Evolutionary conservation across 2,888 invertebrate genomes (phyloP), one percentile per base, ranked within the genome.

Genomic region (Rugalucina vietnamica): DNA sequence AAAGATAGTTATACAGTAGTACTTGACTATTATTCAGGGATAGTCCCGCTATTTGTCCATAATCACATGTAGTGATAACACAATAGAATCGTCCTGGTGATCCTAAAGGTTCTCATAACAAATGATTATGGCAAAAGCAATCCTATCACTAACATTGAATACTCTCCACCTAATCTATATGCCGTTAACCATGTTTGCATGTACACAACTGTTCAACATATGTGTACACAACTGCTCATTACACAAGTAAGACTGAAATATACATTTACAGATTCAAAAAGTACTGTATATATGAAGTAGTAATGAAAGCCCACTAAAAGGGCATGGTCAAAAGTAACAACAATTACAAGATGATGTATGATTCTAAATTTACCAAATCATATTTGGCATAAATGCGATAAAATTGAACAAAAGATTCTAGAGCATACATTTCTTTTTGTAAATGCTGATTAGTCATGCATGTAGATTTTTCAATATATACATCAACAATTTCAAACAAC

Each of bases 341-440:
- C 8, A 32, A 8, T 18, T 65, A n/a, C 29, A 34, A 18, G 34
- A n/a, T 24, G 8, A 73, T n/a, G 12, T 21, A 75, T 75, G 10
- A 34, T 12, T 14, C 14, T 29, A 32, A 21, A 57, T 2, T n/a
- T 57, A 70, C 82, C 82, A 82, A 82, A 82, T 82, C 75, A 57
- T 36, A 82, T 82, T 82, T 82, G 82, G 82, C 65, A 32, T 54
- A 18, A 54, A 10, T 34, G 34, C 34, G 34, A 18, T 29, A 34
- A 65, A 65, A 60, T 8, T 8, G 29, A 60, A 60, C 27, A 29
- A 60, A n/a, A 29, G 29, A n/a, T 34, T 5, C 3, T 10, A 21
- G 32, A 65, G 34, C 65, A n/a, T 65, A 65, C 65, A 34, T 21
- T 65, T 21, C 29, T 65, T 34, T 34, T 34, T 34, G 12, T 65